Evolutionary conservation across 1,140 invertebrate species (phyloP), one percentile per base, ranked within the genome.

Genomic region (Diorhabda elongata): DNA sequence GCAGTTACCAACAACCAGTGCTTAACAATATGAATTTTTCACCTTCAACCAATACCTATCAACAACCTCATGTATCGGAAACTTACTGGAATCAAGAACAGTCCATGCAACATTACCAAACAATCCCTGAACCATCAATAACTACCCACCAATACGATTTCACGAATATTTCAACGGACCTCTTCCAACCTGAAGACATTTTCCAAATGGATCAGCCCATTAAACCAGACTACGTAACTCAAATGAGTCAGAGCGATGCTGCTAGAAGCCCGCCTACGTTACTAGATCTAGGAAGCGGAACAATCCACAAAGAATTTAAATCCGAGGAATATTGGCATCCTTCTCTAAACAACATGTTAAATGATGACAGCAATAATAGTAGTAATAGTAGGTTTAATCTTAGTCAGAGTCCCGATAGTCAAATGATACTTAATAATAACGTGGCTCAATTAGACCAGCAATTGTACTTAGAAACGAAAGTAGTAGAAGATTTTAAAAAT

Each of bases 121-220:
- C 63, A 6, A 5, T 9, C 8, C 5, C 8, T 3, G 63, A 64
- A 5, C 26, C 44, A 62, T 56, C 9, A 65, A 52, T n/a, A 66
- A 44, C 71, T 3, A 76, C 72, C 61, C 64, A 68, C 44, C 75
- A 79, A 41, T 82, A 81, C 57, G 84, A 87, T 59, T 85, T 87
- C 52, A 79, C 84, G 0, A 80, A 86, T 3, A 86, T 88, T 61
- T 82, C 84, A 0, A 84, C 85, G 5, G 90, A 91, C 72, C 83
- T 91, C n/a, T 91, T 91, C 75, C 89, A 91, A 73, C 89, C 90
- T 0, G 89, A 91, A 76, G 89, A 92, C 79, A 90, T 92, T 61
- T 92, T 92, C 76, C 90, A 91, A 77, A 76, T 91, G 52, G 90
- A 91, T 69, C 90, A 91, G 76, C 89, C 90, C 0, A 82, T 91